Percentiles rank a stretch among this genome's conserved stretches.
Conservation (phyloP, 1,140 invertebrate genomes). For the Drosophila truncata region DNA sequence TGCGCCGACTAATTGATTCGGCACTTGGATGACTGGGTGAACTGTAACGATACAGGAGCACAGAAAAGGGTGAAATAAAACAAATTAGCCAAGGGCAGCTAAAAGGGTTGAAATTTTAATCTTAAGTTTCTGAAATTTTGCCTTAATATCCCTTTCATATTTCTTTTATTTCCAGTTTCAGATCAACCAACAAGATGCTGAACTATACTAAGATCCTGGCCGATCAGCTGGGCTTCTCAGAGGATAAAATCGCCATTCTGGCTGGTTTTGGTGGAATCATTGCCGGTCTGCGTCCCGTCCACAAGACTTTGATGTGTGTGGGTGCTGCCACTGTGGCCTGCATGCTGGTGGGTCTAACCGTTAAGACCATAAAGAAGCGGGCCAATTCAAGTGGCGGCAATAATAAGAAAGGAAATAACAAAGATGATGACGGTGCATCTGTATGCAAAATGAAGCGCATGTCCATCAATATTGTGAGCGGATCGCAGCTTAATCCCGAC, state of each 20-base stretch:
- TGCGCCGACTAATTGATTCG: conserved; percentile 94
- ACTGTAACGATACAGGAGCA: conserved; percentile 87
- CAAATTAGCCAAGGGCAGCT: conserved; percentile 12
- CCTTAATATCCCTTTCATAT: no score
- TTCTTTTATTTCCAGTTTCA: not conserved
- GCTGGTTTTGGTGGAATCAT: not conserved
- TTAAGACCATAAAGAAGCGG: conserved; percentile 18
- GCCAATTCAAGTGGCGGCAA: not conserved
- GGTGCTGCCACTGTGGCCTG: conserved; percentile 43
- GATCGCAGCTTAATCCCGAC: not conserved
- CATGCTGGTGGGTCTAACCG: conserved; percentile 31
- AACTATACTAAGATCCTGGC: conserved; percentile 18
- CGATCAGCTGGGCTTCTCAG: conserved; percentile 14
- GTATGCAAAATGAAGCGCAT: not conserved
- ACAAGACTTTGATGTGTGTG: conserved; percentile 38
- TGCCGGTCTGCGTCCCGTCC: conserved; percentile 19
- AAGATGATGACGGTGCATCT: no score
- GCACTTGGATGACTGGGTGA: conserved; percentile 94
- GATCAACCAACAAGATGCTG: conserved; percentile 6
- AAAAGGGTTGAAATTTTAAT: no score
- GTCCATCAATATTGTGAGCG: not conserved
- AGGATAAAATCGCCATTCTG: not conserved
- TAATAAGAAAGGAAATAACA: not conserved
- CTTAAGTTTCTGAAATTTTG: no score
- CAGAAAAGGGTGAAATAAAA: conserved; percentile 25